Percentiles rank a stretch among this genome's conserved stretches.
These are phyloP conservation scores for Limnephilus auricula DNA, from an alignment of 2,888 invertebrate species.

Conservation along the genomic window DNA sequence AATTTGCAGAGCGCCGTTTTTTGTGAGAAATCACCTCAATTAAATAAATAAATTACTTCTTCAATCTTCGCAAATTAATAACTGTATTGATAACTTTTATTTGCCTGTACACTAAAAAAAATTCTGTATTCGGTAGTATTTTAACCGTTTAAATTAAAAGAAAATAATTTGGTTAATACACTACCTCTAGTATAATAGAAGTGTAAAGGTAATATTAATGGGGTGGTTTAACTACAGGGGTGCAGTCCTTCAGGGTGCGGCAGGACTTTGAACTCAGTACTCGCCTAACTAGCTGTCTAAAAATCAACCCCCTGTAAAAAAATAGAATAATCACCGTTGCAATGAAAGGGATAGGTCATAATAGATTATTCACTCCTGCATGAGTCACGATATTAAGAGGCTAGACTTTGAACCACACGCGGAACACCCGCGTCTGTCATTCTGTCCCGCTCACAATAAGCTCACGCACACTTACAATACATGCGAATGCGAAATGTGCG, in stretches of 20 bases:
- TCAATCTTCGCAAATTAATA: too few relatives aligned
- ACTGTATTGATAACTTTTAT: too few relatives aligned
- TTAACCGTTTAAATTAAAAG: too few relatives aligned
- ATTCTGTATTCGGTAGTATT: not conserved
- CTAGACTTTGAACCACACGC: too few relatives aligned
- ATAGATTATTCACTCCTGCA: not conserved
- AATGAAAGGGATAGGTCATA: too few relatives aligned
- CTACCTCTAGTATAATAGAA: not conserved
- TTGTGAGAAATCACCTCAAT: too few relatives aligned
- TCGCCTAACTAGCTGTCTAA: not conserved
- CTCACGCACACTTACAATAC: too few relatives aligned
- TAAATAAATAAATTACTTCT: too few relatives aligned
- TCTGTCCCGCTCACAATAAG: too few relatives aligned
- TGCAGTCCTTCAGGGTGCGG: conserved; percentile 11
- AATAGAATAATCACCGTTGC: not conserved
- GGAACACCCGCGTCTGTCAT: too few relatives aligned
- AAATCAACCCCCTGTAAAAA: not conserved
- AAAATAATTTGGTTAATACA: not conserved
- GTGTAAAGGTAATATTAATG: not conserved
- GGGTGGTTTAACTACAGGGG: not conserved
- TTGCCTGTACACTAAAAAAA: not conserved
- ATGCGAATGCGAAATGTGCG: too few relatives aligned
- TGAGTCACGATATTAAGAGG: not conserved
- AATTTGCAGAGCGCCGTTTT: too few relatives aligned
- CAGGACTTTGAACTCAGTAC: not conserved